A percentile compares a stretch with the other conserved stretches of the same genome.
Conservation (phyloP, 2,113 vertebrate genomes). For the Podiceps cristatus region DNA sequence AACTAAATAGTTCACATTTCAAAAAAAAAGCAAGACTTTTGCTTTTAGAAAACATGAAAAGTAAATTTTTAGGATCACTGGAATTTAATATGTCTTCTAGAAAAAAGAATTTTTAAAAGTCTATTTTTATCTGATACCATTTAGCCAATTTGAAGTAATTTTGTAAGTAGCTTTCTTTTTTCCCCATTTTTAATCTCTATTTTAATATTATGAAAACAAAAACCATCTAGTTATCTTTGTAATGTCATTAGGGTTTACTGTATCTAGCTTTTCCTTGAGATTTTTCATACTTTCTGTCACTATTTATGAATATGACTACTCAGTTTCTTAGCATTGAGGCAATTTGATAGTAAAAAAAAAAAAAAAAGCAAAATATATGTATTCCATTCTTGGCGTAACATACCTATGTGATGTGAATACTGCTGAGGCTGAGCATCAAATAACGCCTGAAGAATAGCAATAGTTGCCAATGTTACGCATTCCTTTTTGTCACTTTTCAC, state of each 20-base stretch:
- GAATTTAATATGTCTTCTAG: neutral
- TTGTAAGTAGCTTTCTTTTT: neutral
- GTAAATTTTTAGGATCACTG: neutral
- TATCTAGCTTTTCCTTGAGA: neutral
- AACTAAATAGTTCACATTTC: neutral
- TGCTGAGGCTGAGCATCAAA: neutral
- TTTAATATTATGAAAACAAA: neutral
- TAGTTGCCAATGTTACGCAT: neutral
- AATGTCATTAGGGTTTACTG: neutral
- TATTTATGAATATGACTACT: neutral
- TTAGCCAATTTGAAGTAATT: neutral
- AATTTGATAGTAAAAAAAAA: neutral
- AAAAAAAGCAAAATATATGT: neutral
- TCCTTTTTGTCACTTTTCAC: constrained; percentile 6
- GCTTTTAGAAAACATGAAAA: neutral
- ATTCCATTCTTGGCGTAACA: neutral
- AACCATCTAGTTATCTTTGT: neutral
- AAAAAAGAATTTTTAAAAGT: neutral
- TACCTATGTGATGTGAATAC: neutral
- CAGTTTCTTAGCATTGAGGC: neutral
- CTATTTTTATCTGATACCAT: neutral
- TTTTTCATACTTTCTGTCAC: neutral
- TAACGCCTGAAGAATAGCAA: neutral
- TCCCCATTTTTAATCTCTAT: neutral
- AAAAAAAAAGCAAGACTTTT: neutral